These are phyloP conservation scores for Phalacrocorax carbo DNA, from an alignment of 2,113 vertebrate species.

Conservation along the genomic window DNA sequence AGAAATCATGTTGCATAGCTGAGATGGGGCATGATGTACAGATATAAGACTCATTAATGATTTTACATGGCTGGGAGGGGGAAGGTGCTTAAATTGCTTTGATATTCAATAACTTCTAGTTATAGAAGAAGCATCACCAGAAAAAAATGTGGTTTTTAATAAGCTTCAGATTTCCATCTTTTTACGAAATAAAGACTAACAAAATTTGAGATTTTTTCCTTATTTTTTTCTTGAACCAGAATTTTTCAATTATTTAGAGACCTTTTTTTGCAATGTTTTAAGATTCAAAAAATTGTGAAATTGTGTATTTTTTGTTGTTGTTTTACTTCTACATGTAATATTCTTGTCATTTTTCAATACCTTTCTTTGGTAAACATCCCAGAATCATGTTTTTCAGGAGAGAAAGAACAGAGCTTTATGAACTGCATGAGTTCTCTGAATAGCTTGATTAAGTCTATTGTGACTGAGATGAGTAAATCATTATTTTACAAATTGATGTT, in stretches of 20 bases:
- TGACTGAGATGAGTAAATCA: not conserved
- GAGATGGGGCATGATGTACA: not conserved
- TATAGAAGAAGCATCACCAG: not conserved
- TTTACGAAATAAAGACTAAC: not conserved
- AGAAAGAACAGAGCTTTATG: not conserved
- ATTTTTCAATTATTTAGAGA: not conserved
- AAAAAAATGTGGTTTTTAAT: not conserved
- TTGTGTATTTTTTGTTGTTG: not conserved
- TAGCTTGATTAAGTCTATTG: not conserved
- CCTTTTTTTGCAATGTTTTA: not conserved
- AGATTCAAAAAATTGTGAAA: not conserved
- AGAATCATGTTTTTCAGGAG: not conserved
- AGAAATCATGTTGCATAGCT: not conserved
- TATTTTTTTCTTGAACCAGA: not conserved
- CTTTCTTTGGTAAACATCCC: not conserved
- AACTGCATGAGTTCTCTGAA: not conserved
- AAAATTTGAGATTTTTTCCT: not conserved
- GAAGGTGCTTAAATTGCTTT: not conserved
- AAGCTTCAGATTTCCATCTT: not conserved
- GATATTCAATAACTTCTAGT: not conserved
- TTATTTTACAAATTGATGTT: not conserved
- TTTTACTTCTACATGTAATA: not conserved
- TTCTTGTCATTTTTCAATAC: not conserved
- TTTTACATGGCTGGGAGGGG: not conserved
- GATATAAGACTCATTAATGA: not conserved